A percentile compares a stretch with the other conserved stretches of the same genome.
Evolutionary conservation across 2,888 invertebrate species (phyloP).

Genomic region (Chymomyza fuscimana): DNA sequence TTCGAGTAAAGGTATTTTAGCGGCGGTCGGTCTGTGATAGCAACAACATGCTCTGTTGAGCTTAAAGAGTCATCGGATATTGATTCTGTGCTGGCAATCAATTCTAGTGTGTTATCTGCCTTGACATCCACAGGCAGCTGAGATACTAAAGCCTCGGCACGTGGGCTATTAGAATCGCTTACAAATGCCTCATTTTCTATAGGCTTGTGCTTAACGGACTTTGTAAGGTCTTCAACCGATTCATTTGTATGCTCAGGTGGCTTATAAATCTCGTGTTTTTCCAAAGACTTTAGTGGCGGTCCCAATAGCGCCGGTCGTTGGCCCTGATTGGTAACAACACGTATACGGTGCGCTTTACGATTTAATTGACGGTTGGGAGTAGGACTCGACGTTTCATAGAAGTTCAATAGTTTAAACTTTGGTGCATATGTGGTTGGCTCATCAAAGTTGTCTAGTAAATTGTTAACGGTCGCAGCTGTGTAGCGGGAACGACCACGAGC

Average conservation of each 20-base stretch:
- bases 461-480: conserved; percentile 70
- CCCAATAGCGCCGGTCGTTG: conserved; percentile 35
- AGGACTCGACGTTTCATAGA: conserved; percentile 39
- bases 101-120: conserved; percentile 73
- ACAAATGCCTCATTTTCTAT: conserved; percentile 62
- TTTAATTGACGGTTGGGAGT: conserved; percentile 33
- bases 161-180: conserved; percentile 53
- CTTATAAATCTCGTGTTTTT: conserved; percentile 68
- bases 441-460: conserved; percentile 63
- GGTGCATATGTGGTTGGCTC: conserved; percentile 79
- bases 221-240: background rate
- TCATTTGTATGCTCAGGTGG: conserved; percentile 54
- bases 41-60: conserved; percentile 56
- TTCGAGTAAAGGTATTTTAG: conserved; percentile 75
- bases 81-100: conserved; percentile 34
- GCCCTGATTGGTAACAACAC: conserved; percentile 43
- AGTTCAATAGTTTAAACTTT: conserved; percentile 63
- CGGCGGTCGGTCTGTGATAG: conserved; percentile 70
- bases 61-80: conserved; percentile 40
- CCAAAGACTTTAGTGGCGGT: conserved; percentile 45
- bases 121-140: conserved; percentile 48
- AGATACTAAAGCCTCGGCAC: conserved; percentile 74
- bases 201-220: conserved; percentile 11
- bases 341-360: conserved; percentile 64
- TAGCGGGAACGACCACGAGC: conserved; percentile 78